Percentiles rank a stretch among this genome's conserved stretches.
These are phyloP conservation scores for Scaptomyza reducta DNA, from an alignment of 2,888 invertebrate genomes.

Conservation along the genomic window DNA sequence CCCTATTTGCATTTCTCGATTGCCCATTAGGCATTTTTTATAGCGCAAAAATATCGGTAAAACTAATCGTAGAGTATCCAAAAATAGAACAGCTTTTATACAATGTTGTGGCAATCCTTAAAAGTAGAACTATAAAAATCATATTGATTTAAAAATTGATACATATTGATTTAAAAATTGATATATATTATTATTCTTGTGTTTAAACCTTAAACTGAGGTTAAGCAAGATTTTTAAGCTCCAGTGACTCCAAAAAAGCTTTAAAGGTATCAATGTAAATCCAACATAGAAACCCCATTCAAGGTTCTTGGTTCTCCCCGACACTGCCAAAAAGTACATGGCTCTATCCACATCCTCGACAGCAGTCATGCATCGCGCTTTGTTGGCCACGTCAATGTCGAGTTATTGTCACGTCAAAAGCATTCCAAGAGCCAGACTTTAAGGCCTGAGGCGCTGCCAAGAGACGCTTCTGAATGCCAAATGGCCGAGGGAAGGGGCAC, in stretches of 20 bases:
- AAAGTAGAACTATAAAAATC: no score
- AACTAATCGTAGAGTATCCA: background rate
- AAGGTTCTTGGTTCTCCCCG: background rate
- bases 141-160: no score
- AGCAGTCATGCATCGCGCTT: constrained; percentile 37
- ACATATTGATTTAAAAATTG: no score
- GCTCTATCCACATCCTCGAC: background rate
- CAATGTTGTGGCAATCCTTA: background rate
- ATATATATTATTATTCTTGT: no score
- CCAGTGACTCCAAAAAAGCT: background rate
- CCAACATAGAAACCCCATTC: constrained; percentile 16
- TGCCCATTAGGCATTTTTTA: constrained; percentile 21
- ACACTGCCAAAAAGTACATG: constrained; percentile 3
- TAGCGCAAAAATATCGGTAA: constrained; percentile 4
- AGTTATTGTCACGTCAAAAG: constrained; percentile 62
- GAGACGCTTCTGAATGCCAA: constrained; percentile 27
- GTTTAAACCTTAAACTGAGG: no score
- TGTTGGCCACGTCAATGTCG: constrained; percentile 42
- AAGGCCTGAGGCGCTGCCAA: constrained; percentile 25
- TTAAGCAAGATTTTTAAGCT: background rate
- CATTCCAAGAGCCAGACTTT: constrained; percentile 25
- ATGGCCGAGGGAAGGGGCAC: constrained; percentile 1
- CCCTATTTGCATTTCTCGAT: constrained; percentile 9
- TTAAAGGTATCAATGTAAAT: background rate
- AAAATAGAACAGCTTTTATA: constrained; percentile 12